Conservation (phyloP, 2,113 vertebrate species). For the Garra rufa region DNA sequence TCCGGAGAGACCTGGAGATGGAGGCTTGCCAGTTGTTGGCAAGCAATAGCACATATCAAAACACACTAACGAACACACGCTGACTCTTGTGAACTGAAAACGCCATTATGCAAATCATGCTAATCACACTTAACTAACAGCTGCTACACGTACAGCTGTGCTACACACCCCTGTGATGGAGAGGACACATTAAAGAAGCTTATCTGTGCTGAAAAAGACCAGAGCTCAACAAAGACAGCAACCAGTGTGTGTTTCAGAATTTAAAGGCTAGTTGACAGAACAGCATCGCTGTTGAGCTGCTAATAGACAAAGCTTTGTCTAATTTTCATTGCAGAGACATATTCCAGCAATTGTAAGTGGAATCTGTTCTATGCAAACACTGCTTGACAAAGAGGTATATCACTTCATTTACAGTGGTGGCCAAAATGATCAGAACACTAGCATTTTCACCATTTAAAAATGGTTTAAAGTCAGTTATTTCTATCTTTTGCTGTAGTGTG, state of each 20-base stretch:
- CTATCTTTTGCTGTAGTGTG: too few species aligned
- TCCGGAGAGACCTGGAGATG: conserved; percentile 13
- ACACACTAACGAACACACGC: conserved; percentile 36
- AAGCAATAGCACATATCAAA: conserved; percentile 31
- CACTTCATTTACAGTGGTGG: not conserved
- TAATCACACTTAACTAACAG: conserved; percentile 43
- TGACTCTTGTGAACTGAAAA: conserved; percentile 14
- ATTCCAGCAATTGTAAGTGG: too few species aligned
- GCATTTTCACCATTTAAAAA: too few species aligned
- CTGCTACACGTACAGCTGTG: conserved; percentile 50
- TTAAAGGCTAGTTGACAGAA: not conserved
- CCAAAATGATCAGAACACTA: too few species aligned
- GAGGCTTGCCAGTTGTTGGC: conserved; percentile 28
- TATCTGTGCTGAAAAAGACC: not conserved
- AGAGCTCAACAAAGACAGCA: not conserved
- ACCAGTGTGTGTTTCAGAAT: not conserved
- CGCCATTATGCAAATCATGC: conserved; percentile 54
- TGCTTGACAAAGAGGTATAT: too few species aligned
- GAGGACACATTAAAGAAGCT: conserved; percentile 7
- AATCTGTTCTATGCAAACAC: too few species aligned
- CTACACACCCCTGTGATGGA: conserved; percentile 42
- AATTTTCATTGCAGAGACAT: too few species aligned
- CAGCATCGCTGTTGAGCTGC: not conserved
- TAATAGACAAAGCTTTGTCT: not conserved
- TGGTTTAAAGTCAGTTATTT: too few species aligned